These are phyloP conservation scores for Vireo altiloquus DNA, from an alignment of 2,113 vertebrate genomes.

Conservation along the genomic window DNA sequence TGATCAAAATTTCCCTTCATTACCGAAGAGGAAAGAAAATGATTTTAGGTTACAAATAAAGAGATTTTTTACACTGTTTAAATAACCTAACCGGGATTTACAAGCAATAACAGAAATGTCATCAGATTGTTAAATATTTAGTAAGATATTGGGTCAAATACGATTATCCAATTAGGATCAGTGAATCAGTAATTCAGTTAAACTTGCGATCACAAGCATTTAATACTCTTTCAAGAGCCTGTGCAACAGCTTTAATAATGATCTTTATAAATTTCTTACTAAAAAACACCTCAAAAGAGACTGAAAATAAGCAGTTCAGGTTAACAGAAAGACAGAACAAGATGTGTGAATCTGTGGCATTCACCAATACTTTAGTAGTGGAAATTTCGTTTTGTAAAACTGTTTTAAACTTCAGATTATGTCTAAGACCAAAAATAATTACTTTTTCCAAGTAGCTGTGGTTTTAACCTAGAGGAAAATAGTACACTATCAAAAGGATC, in stretches of 20 bases:
- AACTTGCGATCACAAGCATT: background rate
- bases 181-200: background rate
- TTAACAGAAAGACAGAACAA: background rate
- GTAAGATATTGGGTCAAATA: background rate
- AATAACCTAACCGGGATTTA: background rate
- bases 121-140: background rate
- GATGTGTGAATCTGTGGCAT: background rate
- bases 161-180: background rate
- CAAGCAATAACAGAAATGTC: background rate
- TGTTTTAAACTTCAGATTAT: background rate
- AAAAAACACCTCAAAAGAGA: background rate
- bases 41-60: background rate
- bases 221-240: background rate
- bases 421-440: background rate
- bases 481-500: background rate
- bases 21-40: background rate
- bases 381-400: background rate
- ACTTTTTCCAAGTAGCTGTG: background rate
- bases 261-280: background rate
- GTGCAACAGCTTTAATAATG: background rate
- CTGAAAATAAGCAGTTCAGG: background rate
- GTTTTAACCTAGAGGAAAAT: conserved; percentile 1
- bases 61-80: background rate
- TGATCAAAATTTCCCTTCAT: background rate
- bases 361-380: background rate